phyloP scores from a whole-genome alignment of 2,888 invertebrate species.

The Nemoura dubitans region DNA sequence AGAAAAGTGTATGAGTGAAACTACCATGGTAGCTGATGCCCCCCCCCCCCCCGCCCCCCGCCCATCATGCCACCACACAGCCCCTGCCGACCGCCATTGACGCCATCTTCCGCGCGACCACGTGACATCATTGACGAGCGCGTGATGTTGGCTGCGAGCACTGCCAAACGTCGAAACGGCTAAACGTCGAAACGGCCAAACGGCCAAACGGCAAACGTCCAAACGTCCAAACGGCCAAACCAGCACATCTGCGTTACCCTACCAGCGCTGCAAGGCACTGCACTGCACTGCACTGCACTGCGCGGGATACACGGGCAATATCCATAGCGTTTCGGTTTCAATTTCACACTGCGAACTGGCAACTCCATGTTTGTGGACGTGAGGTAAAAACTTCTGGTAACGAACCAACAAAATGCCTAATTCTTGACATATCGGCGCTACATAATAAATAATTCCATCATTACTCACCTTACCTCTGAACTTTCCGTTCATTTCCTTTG shows the following conservation, averaged over 20 bases:
- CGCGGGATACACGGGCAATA: too few species aligned
- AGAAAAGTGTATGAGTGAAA: background rate
- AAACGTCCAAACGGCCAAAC: too few species aligned
- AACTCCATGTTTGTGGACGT: too few species aligned
- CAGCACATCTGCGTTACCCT: background rate
- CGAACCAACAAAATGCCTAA: too few species aligned
- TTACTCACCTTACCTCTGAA: background rate
- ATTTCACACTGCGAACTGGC: background rate
- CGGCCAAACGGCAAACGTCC: too few species aligned
- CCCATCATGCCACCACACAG: background rate
- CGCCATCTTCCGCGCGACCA: background rate
- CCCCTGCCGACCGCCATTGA: background rate
- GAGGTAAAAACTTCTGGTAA: too few species aligned
- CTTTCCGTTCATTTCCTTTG: slow-evolving; percentile 29
- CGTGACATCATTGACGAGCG: background rate
- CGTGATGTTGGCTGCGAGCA: background rate
- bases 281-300: background rate
- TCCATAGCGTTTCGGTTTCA: background rate
- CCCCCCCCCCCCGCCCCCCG: too few species aligned
- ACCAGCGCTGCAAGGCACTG: background rate
- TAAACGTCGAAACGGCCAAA: too few species aligned
- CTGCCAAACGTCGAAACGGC: too few species aligned
- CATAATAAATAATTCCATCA: background rate
- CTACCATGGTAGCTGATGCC: background rate
- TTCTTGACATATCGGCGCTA: background rate